A percentile compares a stretch with the other conserved stretches of the same genome.
These are phyloP conservation scores for Leptogaster cylindrica DNA, from an alignment of 2,888 invertebrate genomes.

Conservation along the genomic window DNA sequence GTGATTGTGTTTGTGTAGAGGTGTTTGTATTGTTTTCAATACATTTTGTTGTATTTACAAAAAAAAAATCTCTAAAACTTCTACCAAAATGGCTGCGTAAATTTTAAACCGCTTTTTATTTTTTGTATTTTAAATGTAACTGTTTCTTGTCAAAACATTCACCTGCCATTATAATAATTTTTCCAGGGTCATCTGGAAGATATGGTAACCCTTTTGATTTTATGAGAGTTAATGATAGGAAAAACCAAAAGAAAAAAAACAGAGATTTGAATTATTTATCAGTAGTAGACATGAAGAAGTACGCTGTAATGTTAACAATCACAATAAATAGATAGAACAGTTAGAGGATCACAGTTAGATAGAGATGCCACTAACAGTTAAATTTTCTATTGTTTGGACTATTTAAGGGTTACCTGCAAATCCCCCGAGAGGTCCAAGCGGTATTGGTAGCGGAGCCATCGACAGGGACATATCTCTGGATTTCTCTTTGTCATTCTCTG, in stretches of 20 bases:
- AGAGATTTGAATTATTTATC: constrained; percentile 27
- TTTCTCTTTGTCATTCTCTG: constrained; percentile 73
- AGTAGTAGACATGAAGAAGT: not conserved
- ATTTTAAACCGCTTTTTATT: constrained; percentile 41
- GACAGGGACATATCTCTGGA: constrained; percentile 65
- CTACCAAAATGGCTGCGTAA: constrained; percentile 15
- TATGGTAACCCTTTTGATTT: constrained; percentile 60
- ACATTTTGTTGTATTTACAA: not conserved
- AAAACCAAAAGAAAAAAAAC: constrained; percentile 10
- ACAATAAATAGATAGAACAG: constrained; percentile 17
- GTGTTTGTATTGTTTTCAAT: too few relatives aligned
- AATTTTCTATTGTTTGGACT: constrained; percentile 50
- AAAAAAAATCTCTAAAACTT: not conserved
- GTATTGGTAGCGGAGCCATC: constrained; percentile 62
- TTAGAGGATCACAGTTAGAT: not conserved
- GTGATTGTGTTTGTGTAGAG: constrained; percentile 1
- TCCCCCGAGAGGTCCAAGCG: constrained; percentile 61
- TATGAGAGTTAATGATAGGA: constrained; percentile 46
- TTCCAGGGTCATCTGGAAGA: constrained; percentile 63
- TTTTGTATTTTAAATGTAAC: constrained; percentile 52
- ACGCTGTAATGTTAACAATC: constrained; percentile 13
- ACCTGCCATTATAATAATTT: constrained; percentile 64
- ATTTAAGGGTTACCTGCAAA: constrained; percentile 59
- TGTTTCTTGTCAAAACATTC: constrained; percentile 54
- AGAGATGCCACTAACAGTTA: constrained; percentile 52